phyloP scores from a whole-genome alignment of 2,888 invertebrate genomes.

The Tridacna gigas region DNA sequence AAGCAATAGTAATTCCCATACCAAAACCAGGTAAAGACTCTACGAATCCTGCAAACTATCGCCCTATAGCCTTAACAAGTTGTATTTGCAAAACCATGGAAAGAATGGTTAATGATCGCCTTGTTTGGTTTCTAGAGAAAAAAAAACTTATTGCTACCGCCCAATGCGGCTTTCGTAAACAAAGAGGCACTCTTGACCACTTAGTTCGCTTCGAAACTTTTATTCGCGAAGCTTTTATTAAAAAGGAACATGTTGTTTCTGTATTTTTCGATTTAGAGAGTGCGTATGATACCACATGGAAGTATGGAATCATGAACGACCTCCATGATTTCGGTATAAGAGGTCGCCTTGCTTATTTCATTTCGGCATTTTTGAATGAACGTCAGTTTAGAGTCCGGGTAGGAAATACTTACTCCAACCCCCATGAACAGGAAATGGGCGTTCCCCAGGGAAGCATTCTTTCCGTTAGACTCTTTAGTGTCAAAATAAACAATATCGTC shows the following conservation, averaged over 20 bases:
- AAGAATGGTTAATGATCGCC: conserved; percentile 66
- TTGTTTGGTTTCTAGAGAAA: conserved; percentile 65
- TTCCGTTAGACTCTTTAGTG: conserved; percentile 22
- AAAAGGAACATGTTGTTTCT: conserved; percentile 60
- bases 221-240: conserved; percentile 62
- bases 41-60: conserved; percentile 64
- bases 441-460: conserved; percentile 34
- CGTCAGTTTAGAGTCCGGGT: conserved; percentile 30
- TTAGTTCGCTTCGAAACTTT: conserved; percentile 59
- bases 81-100: conserved; percentile 73
- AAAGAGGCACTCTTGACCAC: conserved; percentile 51
- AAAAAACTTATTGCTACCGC: conserved; percentile 48
- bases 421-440: conserved; percentile 32
- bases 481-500: conserved; percentile 38
- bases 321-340: conserved; percentile 34
- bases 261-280: conserved; percentile 58
- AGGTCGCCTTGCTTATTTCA: conserved; percentile 29
- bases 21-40: conserved; percentile 61
- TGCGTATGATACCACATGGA: conserved; percentile 43
- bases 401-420: conserved; percentile 28
- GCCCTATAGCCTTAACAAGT: conserved; percentile 73
- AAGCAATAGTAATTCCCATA: conserved; percentile 56
- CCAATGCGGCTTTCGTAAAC: conserved; percentile 61
- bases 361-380: conserved; percentile 29
- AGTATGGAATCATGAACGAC: conserved; percentile 50